Percentiles rank a stretch among this genome's conserved stretches.
These are phyloP conservation scores for Theocolax elegans DNA, from an alignment of 1,140 invertebrate genomes.

Conservation along the genomic window DNA sequence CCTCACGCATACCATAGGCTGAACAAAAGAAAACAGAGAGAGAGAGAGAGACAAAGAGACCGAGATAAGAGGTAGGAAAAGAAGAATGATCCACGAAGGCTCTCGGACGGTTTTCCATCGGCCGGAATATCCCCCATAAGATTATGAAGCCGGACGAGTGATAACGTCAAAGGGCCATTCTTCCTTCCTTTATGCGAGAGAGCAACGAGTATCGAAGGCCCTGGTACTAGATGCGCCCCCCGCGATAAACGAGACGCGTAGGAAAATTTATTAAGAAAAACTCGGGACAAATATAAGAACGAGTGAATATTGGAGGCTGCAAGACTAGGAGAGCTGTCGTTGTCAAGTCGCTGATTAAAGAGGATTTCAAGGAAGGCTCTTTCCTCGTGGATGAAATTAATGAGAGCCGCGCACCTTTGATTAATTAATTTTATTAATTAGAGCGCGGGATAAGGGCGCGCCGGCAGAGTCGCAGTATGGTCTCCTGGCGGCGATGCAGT, in stretches of 20 bases:
- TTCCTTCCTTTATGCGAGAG: neutral
- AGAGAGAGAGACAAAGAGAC: neutral
- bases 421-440: conserved; percentile 41
- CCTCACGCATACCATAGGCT: too few species aligned
- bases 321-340: too few species aligned
- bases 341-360: conserved; percentile 21
- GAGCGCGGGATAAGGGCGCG: neutral
- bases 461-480: neutral
- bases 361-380: conserved; percentile 1
- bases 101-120: conserved; percentile 24
- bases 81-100: conserved; percentile 20
- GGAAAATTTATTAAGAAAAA: conserved; percentile 5
- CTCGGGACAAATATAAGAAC: neutral
- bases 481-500: neutral
- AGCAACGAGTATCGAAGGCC: neutral
- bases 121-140: conserved; percentile 11
- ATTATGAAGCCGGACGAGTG: neutral
- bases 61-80: neutral
- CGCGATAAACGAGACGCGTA: neutral
- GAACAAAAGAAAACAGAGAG: neutral
- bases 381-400: conserved; percentile 15
- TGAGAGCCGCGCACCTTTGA: conserved; percentile 24
- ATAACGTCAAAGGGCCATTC: conserved; percentile 29
- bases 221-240: neutral
- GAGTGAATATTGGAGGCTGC: too few species aligned